Evolutionary conservation across 1,140 invertebrate genomes (phyloP), one percentile per base, ranked within the genome.

Genomic region (Aphidius gifuensis): DNA sequence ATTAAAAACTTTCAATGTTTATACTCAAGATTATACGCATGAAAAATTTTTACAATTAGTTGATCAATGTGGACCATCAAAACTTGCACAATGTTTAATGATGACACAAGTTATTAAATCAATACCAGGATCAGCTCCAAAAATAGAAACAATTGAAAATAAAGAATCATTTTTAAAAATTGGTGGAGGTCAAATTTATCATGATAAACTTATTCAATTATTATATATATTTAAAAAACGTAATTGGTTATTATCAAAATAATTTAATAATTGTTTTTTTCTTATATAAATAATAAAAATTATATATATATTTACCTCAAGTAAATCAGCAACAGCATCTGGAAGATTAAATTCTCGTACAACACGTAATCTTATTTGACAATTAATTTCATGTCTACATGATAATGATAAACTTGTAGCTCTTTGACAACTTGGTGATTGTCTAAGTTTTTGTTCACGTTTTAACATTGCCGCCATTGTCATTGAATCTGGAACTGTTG

Each of bases 291-390:
- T 56, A 56, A 57, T 51, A 40, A 6, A 56, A 6, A 11, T 44
- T 53, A 9, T 2, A 53, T 42, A 32, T 43, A n/a, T 65, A 81
- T 74, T 77, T 60, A 84, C 83, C 72, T 93, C 90, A 40, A 95
- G 78, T 49, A 94, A 84, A 77, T 96, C 91, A 0, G 93, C 91
- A 9, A 95, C 92, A 7, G 90, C 85, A 77, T 98, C 96, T 0
- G 96, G 96, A 46, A 96, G 84, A 73, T 95, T 95, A 77, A 96
- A 95, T 78, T 98, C 95, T 44, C 96, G 84, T 0, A 97, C 94
- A 2, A 96, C 93, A 6, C 94, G 84, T 61, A 97, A 78, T 50
- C 93, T 88, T 42, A 97, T 88, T 83, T 91, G 87, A 50, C 88
- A 82, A 67, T 87, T 87, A 51, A 94, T 90, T 72, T 92, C 88